Base-by-base conservation (phyloP, 2,888 invertebrate species). In the Ornithoptera priamus region DNA sequence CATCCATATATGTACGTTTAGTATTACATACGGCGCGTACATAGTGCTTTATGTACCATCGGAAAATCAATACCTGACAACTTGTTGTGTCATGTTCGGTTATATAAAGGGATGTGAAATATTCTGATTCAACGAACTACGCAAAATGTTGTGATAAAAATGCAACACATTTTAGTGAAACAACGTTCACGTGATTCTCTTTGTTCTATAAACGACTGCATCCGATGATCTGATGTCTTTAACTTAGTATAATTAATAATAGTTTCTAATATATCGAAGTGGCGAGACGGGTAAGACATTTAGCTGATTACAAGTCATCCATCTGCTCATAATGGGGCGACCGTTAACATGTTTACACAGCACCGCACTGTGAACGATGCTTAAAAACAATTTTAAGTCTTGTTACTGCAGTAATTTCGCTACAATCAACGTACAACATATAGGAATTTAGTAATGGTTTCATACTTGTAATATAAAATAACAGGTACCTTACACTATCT, bases 51-150 rank as follows among this genome's bases (percentile, higher is more conserved):
- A 78, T 78, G 73, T 77, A 77, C 76, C 74, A 72, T 71, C 72
- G 74, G 75, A 81, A 82, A 83, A 82, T 83, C 83, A 79, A 82
- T 83, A 80, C 78, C 72, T 75, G 74, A 72, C 76, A 76, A 78
- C 77, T 80, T 78, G 81, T 80, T 80, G 77, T 79, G 75, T 78
- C 75, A 75, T 73, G 67, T 71, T 74, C 74, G 73, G 74, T 74
- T 78, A 77, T 75, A 78, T 77, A 76, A 73, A 72, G 67, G 73
- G 75, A 73, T 68, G 72, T 74, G 74, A 72, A 74, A 74, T 69
- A 24, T 53, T 61, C 57, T 42, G 62, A 46, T 50, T 12, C 46
- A 57, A 42, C 56, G 42, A 57, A 59, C 50, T 42, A 17, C 22
- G 59, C 17, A 22, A 12, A 46, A 20, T 53, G 15, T 42, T 46